A percentile compares a stretch with the other conserved stretches of the same genome.
Conservation (phyloP, 2,888 invertebrate species). For the Mystacides longicornis region DNA sequence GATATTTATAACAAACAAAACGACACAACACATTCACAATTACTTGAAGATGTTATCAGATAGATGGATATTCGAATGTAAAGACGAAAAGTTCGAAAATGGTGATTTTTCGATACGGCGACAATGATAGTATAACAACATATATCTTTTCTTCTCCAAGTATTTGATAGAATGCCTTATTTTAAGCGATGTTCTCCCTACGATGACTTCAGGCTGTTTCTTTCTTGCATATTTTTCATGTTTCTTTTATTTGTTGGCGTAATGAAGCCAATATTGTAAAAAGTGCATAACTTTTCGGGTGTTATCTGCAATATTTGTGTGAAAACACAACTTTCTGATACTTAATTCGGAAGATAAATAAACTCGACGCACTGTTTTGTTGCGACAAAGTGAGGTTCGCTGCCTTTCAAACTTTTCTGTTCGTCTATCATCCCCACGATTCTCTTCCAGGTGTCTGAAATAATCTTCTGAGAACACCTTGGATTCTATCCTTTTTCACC, state of each 20-base stretch:
- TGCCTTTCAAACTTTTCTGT: conserved; percentile 1
- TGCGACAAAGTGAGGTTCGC: conserved; percentile 3
- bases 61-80: no score
- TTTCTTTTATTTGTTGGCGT: conserved; percentile 25
- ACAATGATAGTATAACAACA: conserved; percentile 25
- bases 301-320: neutral
- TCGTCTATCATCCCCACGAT: neutral
- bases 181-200: conserved; percentile 27
- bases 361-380: conserved; percentile 1
- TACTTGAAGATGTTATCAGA: no score
- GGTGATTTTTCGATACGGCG: no score
- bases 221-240: conserved; percentile 26
- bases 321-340: conserved; percentile 2
- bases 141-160: conserved; percentile 24
- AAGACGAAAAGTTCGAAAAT: no score
- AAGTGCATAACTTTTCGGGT: neutral
- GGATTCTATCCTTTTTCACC: conserved; percentile 6
- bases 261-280: conserved; percentile 27
- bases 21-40: no score
- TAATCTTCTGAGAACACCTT: conserved; percentile 1
- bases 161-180: conserved; percentile 27
- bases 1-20: no score
- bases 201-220: conserved; percentile 25
- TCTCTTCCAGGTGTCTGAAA: conserved; percentile 4
- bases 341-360: conserved; percentile 3